Base-by-base conservation (phyloP, 2,888 invertebrate genomes). In the Panzeria rudis region DNA sequence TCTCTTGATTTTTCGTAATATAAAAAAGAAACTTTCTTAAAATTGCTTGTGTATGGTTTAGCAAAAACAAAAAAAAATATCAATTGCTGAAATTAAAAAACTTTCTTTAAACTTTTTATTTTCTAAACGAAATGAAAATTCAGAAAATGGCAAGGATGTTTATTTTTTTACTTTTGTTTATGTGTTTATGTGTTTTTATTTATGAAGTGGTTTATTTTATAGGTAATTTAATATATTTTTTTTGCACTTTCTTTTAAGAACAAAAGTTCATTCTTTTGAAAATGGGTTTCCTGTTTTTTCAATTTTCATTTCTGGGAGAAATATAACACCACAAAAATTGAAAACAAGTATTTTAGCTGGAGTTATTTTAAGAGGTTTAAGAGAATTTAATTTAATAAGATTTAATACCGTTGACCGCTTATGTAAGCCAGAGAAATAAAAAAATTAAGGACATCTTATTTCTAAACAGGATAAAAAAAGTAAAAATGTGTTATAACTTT, bases 61-160 rank as follows among this genome's bases (percentile, higher is more conserved):
- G 61, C 47, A 68, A 66, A 59, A n/a, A n/a, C n/a, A n/a, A n/a
- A n/a, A n/a, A n/a, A 73, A 75, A 84, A 81, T 81, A 81, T 86
- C 86, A 86, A 87, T 87, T 86, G 85, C 85, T 54, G 44, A 87
- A 86, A 87, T 87, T 87, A 86, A 86, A 86, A 87, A 87, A 87
- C 81, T 87, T 87, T 56, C 41, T 54, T 11, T 17, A 54, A 77
- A 66, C 68, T 69, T 73, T 69, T 25, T 9, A n/a, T 72, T 77
- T 69, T 41, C 72, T 61, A 77, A 84, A 62, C 72, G 23, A 84
- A 68, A 81, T 62, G 41, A 77, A 77, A 68, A 72, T 44, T 77
- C 3, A 56, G 47, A 7, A 56, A 73, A 66, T 8, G 32, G 17
- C 8, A 68, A 6, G n/a, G 17, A 54, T 32, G 7, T 38, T 13